Base-by-base conservation (phyloP, 2,797 vertebrate genomes). In the Serranus cabrilla region DNA sequence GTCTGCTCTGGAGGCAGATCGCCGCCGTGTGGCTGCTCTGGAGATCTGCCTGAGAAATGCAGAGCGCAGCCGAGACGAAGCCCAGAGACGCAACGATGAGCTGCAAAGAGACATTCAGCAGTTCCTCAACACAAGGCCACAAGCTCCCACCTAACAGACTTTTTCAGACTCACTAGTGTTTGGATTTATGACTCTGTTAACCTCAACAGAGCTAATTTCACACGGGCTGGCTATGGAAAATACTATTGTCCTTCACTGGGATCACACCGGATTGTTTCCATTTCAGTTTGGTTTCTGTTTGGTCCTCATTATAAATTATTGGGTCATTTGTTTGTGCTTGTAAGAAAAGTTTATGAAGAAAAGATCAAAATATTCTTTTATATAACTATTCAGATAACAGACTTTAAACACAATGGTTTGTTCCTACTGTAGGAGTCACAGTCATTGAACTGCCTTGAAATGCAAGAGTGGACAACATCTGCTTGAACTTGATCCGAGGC, bases 61-160 rank as follows among this genome's bases (percentile, higher is more conserved):
- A 0, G 95, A 97, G 59, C 59, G 86, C 65, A 95, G 87, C 51
- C 83, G 89, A 50, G 94, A 96, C 0, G 94, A 97, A 34, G 88
- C 94, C 43, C 94, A 96, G 89, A 95, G 16, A 87, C 96, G 93
- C 59, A 97, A 96, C 71, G 85, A 91, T 46, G 87, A 87, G 74
- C 93, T 97, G n/a, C 94, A 97, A 83, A 93, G 89, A 78, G 92
- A 98, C 84, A 91, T 97, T 83, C 93, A 96, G 62, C 84, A 84
- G 23, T 95, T 96, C 49, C 76, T 93, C 37, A 31, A 17, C 40
- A 86, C 20, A 58, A 49, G 71, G 6, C 62, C 77, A 21, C 67
- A 69, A 55, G 68, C 85, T 37, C 82, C 79, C 17, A 78, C 86
- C 54, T 88, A 92, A 87, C 34, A 6, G 10, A 27, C 7, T 4